phyloP scores from a whole-genome alignment of 1,140 invertebrate genomes.

The Bombus ignitus region DNA sequence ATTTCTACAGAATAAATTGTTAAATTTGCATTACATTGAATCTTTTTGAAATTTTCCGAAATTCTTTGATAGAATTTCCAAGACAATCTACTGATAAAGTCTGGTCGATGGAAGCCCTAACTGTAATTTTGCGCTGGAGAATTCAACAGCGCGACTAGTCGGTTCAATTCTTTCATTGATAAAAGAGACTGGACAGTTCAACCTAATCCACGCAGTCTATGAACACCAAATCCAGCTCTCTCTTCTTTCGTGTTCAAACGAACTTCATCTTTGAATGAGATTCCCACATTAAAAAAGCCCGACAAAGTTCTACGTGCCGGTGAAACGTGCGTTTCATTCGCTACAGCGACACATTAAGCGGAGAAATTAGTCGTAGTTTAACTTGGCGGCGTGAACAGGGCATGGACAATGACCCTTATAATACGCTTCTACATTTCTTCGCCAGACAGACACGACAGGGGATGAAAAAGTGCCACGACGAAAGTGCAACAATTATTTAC shows the following conservation, averaged over 20 bases:
- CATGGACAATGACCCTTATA: slow-evolving; percentile 16
- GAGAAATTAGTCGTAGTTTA: slow-evolving; percentile 36
- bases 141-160: neutral
- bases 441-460: neutral
- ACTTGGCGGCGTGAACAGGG: neutral
- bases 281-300: neutral
- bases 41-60: neutral
- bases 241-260: too few species aligned
- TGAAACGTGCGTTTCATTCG: neutral
- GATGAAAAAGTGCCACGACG: slow-evolving; percentile 8
- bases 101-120: neutral
- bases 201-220: neutral
- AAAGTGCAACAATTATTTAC: slow-evolving; percentile 1
- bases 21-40: neutral
- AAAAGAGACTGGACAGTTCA: neutral
- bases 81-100: neutral
- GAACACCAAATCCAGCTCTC: neutral
- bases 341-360: neutral
- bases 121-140: neutral
- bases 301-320: neutral
- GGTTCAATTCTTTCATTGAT: neutral
- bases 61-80: neutral
- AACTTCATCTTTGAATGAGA: neutral
- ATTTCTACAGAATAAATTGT: neutral
- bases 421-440: slow-evolving; percentile 3